Evolutionary conservation across 92 coral and sea anemone genomes (phyloP), one percentile per base, ranked within the genome.

Genomic region (Parazoanthus darwini): DNA sequence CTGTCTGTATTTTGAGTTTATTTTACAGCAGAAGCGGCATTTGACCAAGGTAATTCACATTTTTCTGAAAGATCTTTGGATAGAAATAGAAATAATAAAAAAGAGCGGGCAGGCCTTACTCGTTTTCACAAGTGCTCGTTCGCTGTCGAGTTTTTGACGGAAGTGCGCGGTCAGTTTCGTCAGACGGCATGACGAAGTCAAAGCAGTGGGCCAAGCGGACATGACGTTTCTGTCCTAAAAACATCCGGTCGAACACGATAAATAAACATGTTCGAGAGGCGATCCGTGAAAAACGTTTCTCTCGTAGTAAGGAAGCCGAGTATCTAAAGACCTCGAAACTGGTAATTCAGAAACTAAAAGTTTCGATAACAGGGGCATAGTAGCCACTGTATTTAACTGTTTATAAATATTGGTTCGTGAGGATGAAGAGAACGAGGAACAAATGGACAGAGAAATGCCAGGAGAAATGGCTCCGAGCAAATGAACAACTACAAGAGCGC

Each of bases 401-500:
- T 51, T 39, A 6, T 58, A 63, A 63, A 23, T 63, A 22, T 63
- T 54, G 59, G 20, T 54, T 48, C 51, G 29, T 67, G 73, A 67
- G 73, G 8, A 33, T 18, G 13, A 77, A 37, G 51, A 80, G 33
- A 71, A 33, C 35, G 72, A 56, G 26, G 29, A 29, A 43, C 43
- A 84, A 71, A 20, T 84, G 66, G 77, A 20, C 38, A 4, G 87
- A 46, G 18, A 84, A 84, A 48, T 84, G 84, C 87, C 89, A 80
- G 13, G 87, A 46, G 7, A 84, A 84, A 48, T 84, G 86, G 89
- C 89, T 79, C 26, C 96, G 94, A 77, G 91, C 94, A 78, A 89
- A 89, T 74, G 78, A 66, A 75, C 91, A 88, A 25, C 56, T 88
- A 16, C 77, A 77, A 85, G 88, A 76, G 39, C 43, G 46, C 86